A percentile compares a stretch with the other conserved stretches of the same genome.
Evolutionary conservation across 2,113 vertebrate species (phyloP).

Genomic region (Indicator maculatus): DNA sequence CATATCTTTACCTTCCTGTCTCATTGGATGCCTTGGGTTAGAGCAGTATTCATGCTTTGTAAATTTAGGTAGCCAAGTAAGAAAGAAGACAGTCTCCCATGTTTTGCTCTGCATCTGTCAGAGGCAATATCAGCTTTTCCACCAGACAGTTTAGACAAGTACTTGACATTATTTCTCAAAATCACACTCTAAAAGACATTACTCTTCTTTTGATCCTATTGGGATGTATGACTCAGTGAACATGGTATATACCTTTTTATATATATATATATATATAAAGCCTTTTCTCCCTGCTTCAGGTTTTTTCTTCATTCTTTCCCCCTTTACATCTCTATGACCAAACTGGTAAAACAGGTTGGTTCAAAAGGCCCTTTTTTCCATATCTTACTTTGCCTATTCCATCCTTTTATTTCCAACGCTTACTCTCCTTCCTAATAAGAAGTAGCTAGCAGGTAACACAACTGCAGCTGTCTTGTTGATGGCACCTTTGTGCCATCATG

Average conservation of each 20-base stretch:
- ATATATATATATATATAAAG: background rate
- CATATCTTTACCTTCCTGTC: background rate
- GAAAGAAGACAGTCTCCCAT: background rate
- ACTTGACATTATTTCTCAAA: background rate
- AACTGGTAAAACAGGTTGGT: background rate
- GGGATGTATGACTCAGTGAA: background rate
- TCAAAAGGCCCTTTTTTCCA: background rate
- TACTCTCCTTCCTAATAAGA: background rate
- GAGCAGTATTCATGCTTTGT: background rate
- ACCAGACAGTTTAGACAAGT: background rate
- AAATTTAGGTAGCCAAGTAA: background rate
- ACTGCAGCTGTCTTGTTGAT: background rate
- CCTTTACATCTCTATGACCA: background rate
- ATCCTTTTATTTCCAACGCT: background rate
- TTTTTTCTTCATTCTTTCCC: background rate
- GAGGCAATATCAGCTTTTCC: background rate
- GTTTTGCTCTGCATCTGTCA: rapidly evolving
- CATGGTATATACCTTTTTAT: background rate
- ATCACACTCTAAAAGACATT: background rate
- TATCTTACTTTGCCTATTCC: background rate
- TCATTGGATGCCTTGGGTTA: background rate
- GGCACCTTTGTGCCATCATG: background rate
- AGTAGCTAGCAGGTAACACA: background rate
- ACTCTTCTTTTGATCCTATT: background rate
- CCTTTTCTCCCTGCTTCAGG: background rate